Evolutionary conservation across 2,797 vertebrate genomes (phyloP), one percentile per base, ranked within the genome.

Genomic region (Geotrypetes seraphini): DNA sequence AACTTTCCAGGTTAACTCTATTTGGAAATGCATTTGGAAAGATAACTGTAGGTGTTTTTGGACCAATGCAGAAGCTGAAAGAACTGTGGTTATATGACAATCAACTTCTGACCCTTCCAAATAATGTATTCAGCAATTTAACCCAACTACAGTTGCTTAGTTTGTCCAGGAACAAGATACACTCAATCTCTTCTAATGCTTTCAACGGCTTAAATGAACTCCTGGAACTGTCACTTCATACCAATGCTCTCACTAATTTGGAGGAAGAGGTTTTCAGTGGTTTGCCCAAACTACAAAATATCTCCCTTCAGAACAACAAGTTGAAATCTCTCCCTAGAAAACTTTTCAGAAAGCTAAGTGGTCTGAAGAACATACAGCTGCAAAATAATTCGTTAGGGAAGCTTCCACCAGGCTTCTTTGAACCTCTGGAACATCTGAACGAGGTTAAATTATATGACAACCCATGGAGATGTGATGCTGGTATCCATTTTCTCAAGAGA

Each of bases 71-170:
- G 4, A 19, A 73, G 30, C 52, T 98, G 28, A 36, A 54, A 5
- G 78, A 96, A 33, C 72, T 98, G 12, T 94, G 90, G 91, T 73
- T 98, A 3, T 92, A 95, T 0, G 86, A 95, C 35, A 98, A 98
- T 16, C 84, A 75, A 35, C 65, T 97, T 39, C 74, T 71, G 19
- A 53, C 22, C 12, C 36, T 98, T 12, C 78, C 84, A 0, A 63
- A 82, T 1, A 59, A 80, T 0, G 59, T 81, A 17, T 96, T 98
- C 47, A 68, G 50, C 49, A 90, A 86, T 61, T 79, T 98, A 47
- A 85, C 67, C 12, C 60, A 79, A 21, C 28, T 95, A 50, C 79
- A 58, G 11, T 77, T 95, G 10, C 66, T 98, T 38, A 75, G 93
- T 10, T 70, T 97, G 24, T 93, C 91, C 66, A 79, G 76, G 35